phyloP scores from a whole-genome alignment of 2,113 vertebrate species.

The Melanostigma gelatinosum region DNA sequence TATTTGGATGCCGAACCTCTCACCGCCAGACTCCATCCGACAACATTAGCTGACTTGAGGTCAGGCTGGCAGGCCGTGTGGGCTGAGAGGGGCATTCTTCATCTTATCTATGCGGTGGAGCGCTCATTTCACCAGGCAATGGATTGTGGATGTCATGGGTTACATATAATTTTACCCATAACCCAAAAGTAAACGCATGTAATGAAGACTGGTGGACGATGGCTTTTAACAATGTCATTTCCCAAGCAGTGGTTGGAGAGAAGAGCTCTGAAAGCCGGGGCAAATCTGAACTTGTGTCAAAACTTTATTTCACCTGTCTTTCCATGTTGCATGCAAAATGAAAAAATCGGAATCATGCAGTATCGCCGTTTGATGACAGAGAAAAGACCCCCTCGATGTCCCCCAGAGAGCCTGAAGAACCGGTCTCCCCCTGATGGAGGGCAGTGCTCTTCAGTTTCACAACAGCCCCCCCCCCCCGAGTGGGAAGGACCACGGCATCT shows the following conservation, averaged over 20 bases:
- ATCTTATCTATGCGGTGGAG: slow-evolving; percentile 52
- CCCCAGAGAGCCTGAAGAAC: not conserved
- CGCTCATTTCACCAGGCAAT: slow-evolving; percentile 27
- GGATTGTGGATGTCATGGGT: slow-evolving; percentile 42
- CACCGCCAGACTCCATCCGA: slow-evolving; percentile 16
- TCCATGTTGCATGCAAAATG: not conserved
- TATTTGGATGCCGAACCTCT: not conserved
- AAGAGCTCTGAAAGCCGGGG: not conserved
- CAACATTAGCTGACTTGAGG: slow-evolving; percentile 49
- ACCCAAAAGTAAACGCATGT: slow-evolving; percentile 43
- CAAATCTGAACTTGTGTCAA: slow-evolving; percentile 4
- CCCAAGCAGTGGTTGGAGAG: not conserved
- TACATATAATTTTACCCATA: slow-evolving; percentile 57
- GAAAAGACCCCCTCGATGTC: not conserved
- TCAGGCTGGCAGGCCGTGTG: slow-evolving; percentile 25
- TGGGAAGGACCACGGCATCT: slow-evolving; percentile 41
- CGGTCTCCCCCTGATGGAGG: slow-evolving; percentile 13
- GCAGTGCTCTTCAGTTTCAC: slow-evolving; percentile 58
- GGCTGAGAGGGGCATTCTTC: slow-evolving; percentile 37
- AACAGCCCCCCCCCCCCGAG: slow-evolving; percentile 40
- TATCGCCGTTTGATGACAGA: not conserved
- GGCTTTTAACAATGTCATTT: slow-evolving; percentile 11
- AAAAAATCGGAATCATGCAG: not conserved
- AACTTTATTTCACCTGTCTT: slow-evolving; percentile 15
- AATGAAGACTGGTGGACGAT: slow-evolving; percentile 19